Conservation (phyloP, 2,113 vertebrate species). For the Rhynchomys soricoides region DNA sequence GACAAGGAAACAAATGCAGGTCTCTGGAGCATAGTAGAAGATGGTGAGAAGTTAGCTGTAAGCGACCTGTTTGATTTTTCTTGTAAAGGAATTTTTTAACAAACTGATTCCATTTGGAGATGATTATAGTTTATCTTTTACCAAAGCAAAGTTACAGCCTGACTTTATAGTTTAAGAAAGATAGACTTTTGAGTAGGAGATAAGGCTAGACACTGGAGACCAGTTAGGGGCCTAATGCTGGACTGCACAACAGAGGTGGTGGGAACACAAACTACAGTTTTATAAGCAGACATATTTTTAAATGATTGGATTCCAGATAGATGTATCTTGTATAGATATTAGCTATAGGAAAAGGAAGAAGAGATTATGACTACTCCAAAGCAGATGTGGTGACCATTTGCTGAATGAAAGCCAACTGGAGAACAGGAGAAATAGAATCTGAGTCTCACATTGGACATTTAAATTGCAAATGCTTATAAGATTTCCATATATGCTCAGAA, state of each 20-base stretch:
- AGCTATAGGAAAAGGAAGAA: background rate
- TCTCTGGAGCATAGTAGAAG: background rate
- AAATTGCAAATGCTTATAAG: background rate
- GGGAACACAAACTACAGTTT: background rate
- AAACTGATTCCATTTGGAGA: background rate
- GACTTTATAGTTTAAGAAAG: slow-evolving; percentile 19
- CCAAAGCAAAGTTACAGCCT: background rate
- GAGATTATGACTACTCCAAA: background rate
- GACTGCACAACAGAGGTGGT: background rate
- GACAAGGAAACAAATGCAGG: background rate
- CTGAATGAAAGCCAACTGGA: background rate
- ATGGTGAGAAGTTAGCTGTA: background rate
- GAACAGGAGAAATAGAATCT: background rate
- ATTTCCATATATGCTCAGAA: background rate
- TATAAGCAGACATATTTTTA: background rate
- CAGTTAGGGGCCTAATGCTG: background rate
- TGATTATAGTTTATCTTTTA: background rate
- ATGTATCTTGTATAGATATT: background rate
- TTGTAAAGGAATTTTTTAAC: background rate
- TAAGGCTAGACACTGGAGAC: background rate
- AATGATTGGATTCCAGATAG: background rate
- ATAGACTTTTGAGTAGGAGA: background rate
- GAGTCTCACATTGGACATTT: background rate
- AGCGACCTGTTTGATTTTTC: background rate
- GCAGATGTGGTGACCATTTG: background rate